Base-by-base conservation (phyloP, 2,797 vertebrate species). In the Poecile montanus region DNA sequence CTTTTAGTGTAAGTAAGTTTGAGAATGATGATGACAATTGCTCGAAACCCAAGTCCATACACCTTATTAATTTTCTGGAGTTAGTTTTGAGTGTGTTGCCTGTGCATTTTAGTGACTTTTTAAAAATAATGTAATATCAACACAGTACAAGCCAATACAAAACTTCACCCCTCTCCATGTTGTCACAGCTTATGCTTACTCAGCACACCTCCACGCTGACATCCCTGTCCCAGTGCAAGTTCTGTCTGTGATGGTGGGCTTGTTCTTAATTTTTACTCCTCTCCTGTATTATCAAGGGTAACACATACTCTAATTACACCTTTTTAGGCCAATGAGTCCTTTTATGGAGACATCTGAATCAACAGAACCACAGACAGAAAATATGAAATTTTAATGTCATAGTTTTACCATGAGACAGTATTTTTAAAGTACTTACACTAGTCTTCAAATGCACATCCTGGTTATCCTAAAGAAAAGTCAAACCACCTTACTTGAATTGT, bases 91-190 rank as follows among this genome's bases (percentile, higher is more conserved):
- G 7, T 1, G 11, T n/a, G 8, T 38, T 76, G 25, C 9, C 42
- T 16, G 11, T 38, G 17, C 8, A 1, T 14, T 68, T 63, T 1
- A 1, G 1, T 67, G 6, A 7, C 23, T 13, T 18, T 42, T 44
- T 42, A 34, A 10, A 26, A 58, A n/a, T 29, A 44, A 56, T 9
- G 11, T 16, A n/a, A 16, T 56, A 67, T 38, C 45, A 47, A 44
- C 48, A 60, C 29, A 85, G 45, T 27, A 58, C 13, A 75, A 66
- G 10, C 15, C 19, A 56, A 36, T 26, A 62, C 7, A 47, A 15
- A 9, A 18, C 22, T 87, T 72, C 40, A 36, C 8, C 15, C 2
- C 16, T 22, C 13, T 62, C 38, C 29, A 27, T 0, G 4, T 2
- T 40, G 40, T n/a, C 48, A 48, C 16, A 45, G 40, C 3, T 53